Evolutionary conservation across 2,113 vertebrate genomes (phyloP), one percentile per base, ranked within the genome.

Genomic region (Lates calcarifer): DNA sequence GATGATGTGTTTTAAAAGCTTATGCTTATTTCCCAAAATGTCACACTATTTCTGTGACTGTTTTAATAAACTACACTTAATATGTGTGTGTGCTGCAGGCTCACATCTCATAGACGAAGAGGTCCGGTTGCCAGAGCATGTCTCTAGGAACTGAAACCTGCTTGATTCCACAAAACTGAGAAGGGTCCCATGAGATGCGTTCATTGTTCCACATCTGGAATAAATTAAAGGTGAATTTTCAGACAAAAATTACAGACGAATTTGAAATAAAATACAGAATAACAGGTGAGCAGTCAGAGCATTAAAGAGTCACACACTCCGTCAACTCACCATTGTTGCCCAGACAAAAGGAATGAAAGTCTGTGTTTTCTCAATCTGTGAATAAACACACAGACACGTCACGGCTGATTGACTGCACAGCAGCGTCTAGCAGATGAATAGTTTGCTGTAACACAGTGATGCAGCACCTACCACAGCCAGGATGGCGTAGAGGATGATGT

Each of bases 341-440:
- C 93, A 94, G 58, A 94, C 0, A 0, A 93, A 87, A 24, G 92
- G 91, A 64, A 88, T 79, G 65, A 94, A 94, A 3, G 88, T 93
- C 60, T 94, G 93, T 0, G 92, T 92, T 86, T 94, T 94, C 81
- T 94, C 93, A 55, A 89, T 70, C 93, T 94, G 82, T 33, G n/a
- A 81, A 77, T 13, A 51, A 56, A 79, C 13, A 72, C 1, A 58
- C 11, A 61, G 41, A 56, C n/a, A 58, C 61, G 0, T 60, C 8
- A 47, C 3, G 49, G 33, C 8, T 13, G 49, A 55, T 18, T 22
- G 14, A 0, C 2, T 37, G 9, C 4, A 9, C 4, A 7, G 41
- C 45, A 49, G 33, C 17, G 17, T 65, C 60, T 6, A 58, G 7
- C 8, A 57, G 22, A 26, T 24, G 10, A 62, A 26, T 60, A 0